Evolutionary conservation across 2,888 invertebrate species (phyloP).

Genomic region (Rambutsinella grinnellia): DNA sequence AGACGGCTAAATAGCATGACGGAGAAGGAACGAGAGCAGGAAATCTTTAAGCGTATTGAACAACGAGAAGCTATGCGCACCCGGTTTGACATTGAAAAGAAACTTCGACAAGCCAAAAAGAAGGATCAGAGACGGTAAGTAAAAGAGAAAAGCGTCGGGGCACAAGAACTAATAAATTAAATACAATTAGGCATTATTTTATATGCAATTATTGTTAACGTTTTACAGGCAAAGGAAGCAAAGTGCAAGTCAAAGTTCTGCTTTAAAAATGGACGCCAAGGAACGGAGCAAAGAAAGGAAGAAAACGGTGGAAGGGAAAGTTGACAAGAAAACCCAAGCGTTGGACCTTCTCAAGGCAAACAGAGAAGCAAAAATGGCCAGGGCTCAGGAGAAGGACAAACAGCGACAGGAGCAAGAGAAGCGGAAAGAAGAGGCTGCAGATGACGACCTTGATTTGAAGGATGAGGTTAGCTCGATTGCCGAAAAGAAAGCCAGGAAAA

Average conservation of each 20-base stretch:
- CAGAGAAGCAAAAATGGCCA: constrained; percentile 88
- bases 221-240: constrained; percentile 64
- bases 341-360: constrained; percentile 93
- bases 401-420: constrained; percentile 70
- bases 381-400: constrained; percentile 72
- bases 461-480: constrained; percentile 69
- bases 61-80: constrained; percentile 94
- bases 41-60: constrained; percentile 96
- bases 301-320: constrained; percentile 88
- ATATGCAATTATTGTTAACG: not conserved
- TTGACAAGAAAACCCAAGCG: constrained; percentile 90
- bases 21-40: constrained; percentile 97
- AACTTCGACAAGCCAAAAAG: constrained; percentile 85
- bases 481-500: constrained; percentile 77
- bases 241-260: constrained; percentile 62
- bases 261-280: constrained; percentile 76
- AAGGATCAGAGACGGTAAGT: constrained; percentile 73
- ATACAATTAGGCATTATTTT: not conserved
- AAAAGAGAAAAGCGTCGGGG: not conserved
- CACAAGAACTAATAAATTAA: not conserved
- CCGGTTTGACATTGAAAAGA: constrained; percentile 95
- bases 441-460: constrained; percentile 68
- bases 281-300: constrained; percentile 86
- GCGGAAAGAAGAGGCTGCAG: constrained; percentile 68
- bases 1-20: constrained; percentile 91